Percentiles rank a stretch among this genome's conserved stretches.
phyloP scores from a whole-genome alignment of 2,113 vertebrate species.

The Emydura subglobosa region DNA sequence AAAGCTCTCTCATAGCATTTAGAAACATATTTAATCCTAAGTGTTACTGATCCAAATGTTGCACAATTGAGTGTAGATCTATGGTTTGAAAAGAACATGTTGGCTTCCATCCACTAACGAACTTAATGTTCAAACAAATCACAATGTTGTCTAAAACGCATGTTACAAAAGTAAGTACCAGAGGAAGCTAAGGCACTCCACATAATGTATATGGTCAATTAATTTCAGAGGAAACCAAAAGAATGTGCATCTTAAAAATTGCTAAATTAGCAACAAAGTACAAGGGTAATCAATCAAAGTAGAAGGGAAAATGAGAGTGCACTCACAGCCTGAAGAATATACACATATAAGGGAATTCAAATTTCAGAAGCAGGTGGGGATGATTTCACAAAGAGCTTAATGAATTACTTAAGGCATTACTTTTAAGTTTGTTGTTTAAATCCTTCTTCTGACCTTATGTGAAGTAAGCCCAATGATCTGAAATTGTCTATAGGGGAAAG shows the following conservation, averaged over 20 bases:
- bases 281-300: constrained; percentile 1
- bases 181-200: constrained; percentile 26
- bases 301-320: constrained; percentile 6
- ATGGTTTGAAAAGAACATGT: constrained; percentile 24
- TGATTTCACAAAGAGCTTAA: constrained; percentile 42
- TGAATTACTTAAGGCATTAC: constrained; percentile 59
- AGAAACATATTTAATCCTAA: constrained; percentile 46
- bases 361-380: constrained; percentile 37
- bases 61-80: constrained; percentile 19
- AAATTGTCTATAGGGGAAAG: constrained; percentile 26
- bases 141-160: constrained; percentile 31
- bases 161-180: constrained; percentile 36
- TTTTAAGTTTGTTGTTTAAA: constrained; percentile 59
- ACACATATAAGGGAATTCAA: constrained; percentile 32
- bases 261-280: background rate
- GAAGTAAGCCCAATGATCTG: constrained; percentile 28
- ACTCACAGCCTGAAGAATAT: constrained; percentile 9
- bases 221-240: constrained; percentile 46
- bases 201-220: constrained; percentile 34
- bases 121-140: constrained; percentile 64
- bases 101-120: constrained; percentile 55
- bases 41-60: constrained; percentile 56
- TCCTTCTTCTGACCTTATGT: constrained; percentile 20
- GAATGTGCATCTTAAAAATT: background rate
- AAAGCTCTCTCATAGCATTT: constrained; percentile 37